Evolutionary conservation across 2,888 invertebrate genomes (phyloP).

Genomic region (Odiellus spinosus): DNA sequence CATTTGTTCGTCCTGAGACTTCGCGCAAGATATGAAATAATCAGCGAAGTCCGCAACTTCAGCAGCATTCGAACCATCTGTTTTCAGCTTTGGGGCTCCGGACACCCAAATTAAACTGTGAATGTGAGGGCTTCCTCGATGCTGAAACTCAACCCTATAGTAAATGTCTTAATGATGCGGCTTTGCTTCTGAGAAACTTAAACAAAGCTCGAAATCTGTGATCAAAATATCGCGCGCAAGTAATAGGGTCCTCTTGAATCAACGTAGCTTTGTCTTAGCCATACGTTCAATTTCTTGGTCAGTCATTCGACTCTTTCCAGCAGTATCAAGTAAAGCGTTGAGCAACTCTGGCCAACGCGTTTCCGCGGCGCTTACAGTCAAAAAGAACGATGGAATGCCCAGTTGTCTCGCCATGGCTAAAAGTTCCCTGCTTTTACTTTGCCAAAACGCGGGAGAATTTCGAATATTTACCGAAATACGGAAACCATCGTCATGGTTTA

Average conservation of each 20-base stretch:
- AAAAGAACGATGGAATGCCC: constrained; percentile 20
- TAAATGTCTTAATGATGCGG: too few relatives aligned
- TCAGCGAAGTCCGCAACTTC: constrained; percentile 13
- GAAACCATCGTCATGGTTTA: too few relatives aligned
- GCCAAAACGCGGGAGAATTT: constrained; percentile 20
- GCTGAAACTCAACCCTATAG: too few relatives aligned
- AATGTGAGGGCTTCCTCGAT: too few relatives aligned
- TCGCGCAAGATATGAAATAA: background rate
- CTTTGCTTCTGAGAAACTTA: too few relatives aligned
- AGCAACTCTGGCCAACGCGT: constrained; percentile 20
- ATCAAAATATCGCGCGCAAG: constrained; percentile 20
- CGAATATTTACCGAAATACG: too few relatives aligned
- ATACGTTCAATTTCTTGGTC: too few relatives aligned
- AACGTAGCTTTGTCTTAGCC: too few relatives aligned
- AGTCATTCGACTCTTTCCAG: constrained; percentile 10
- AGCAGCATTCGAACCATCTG: constrained; percentile 15
- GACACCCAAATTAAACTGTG: constrained; percentile 3
- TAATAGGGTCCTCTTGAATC: constrained; percentile 18
- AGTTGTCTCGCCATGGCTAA: constrained; percentile 21
- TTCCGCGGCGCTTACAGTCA: constrained; percentile 22
- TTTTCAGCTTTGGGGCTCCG: constrained; percentile 15
- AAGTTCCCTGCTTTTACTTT: too few relatives aligned
- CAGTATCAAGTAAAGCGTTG: constrained; percentile 12
- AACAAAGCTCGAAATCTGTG: constrained; percentile 15
- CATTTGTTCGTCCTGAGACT: constrained; percentile 1